These are phyloP conservation scores for Perca schrenkii DNA, from an alignment of 2,113 vertebrate genomes.

Conservation along the genomic window DNA sequence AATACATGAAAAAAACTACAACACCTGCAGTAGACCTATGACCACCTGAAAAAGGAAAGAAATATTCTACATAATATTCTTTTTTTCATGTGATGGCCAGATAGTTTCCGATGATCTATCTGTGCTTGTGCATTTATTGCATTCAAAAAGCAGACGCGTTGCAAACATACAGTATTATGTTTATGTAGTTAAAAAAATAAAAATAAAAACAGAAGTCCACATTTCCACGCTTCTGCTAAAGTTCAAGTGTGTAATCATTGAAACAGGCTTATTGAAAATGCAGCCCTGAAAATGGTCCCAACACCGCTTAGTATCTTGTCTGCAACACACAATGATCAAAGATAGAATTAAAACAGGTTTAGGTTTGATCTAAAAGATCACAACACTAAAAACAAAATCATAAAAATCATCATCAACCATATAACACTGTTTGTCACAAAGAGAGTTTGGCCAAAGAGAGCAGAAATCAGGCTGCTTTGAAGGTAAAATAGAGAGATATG, in stretches of 20 bases:
- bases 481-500: too few species aligned
- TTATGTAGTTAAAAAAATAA: too few species aligned
- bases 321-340: background rate
- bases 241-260: background rate
- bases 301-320: background rate
- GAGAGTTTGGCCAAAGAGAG: too few species aligned
- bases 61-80: background rate
- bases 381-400: background rate
- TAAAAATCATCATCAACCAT: background rate
- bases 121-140: slow-evolving; percentile 2
- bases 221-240: background rate
- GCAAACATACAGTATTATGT: background rate
- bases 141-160: too few species aligned
- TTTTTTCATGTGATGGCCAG: background rate
- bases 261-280: background rate
- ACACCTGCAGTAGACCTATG: background rate
- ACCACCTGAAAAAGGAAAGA: background rate
- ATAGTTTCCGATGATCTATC: background rate
- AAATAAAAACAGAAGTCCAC: background rate
- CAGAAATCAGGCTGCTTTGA: too few species aligned
- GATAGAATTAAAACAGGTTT: background rate
- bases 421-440: too few species aligned
- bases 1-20: background rate
- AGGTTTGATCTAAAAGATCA: background rate
- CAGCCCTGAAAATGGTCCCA: background rate